Conservation (phyloP, 2,113 vertebrate genomes). For the Halichoerus grypus region DNA sequence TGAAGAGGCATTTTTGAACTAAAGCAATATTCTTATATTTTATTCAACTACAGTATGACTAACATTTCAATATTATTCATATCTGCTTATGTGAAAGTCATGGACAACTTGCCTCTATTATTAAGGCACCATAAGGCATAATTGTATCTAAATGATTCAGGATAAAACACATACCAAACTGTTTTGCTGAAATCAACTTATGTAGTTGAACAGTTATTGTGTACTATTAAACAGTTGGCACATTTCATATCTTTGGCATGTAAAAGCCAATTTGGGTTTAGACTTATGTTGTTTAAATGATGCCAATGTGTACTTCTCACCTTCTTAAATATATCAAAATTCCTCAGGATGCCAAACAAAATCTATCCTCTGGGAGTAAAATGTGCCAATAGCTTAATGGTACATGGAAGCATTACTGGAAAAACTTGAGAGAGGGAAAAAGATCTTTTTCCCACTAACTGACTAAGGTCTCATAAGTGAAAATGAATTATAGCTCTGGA, state of each 20-base stretch:
- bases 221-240: conserved; percentile 79
- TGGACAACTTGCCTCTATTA: conserved; percentile 38
- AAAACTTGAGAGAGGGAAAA: conserved; percentile 56
- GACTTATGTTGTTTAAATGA: conserved; percentile 83
- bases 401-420: conserved; percentile 65
- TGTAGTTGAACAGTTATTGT: conserved; percentile 72
- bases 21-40: conserved; percentile 8
- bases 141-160: conserved; percentile 57
- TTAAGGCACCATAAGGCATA: conserved; percentile 43
- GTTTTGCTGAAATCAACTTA: conserved; percentile 69
- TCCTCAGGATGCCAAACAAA: conserved; percentile 81
- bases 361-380: conserved; percentile 73
- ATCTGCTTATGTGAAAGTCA: conserved; percentile 42
- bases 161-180: conserved; percentile 63
- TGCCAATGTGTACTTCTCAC: conserved; percentile 85
- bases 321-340: conserved; percentile 83
- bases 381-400: conserved; percentile 78
- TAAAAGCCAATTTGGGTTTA: conserved; percentile 81
- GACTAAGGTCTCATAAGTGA: conserved; percentile 25
- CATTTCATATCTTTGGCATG: conserved; percentile 75
- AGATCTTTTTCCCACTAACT: conserved; percentile 45
- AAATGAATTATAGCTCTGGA: conserved; percentile 61
- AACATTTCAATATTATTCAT: conserved; percentile 24
- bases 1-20: conserved; percentile 10
- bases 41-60: not conserved